Evolutionary conservation across 2,113 vertebrate genomes (phyloP).

Genomic region (Pachycephala philippinensis): DNA sequence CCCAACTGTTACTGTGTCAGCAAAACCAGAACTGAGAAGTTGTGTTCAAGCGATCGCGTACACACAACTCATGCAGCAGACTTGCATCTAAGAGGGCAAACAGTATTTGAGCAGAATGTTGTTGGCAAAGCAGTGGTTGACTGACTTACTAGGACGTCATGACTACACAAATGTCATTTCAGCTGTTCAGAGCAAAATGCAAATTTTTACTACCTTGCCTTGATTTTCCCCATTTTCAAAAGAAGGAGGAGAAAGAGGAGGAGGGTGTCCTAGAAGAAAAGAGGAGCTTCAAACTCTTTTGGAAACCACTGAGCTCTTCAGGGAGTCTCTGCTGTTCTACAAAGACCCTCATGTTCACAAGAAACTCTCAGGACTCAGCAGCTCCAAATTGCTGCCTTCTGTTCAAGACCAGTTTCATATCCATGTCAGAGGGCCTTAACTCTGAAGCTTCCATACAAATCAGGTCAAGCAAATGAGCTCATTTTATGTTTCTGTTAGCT

Average conservation of each 20-base stretch:
- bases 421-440: background rate
- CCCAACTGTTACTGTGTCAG: rapidly evolving
- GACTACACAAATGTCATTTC: background rate
- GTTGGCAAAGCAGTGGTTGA: background rate
- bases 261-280: background rate
- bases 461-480: background rate
- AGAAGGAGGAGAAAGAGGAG: background rate
- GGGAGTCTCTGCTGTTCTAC: background rate
- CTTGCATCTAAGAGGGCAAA: background rate
- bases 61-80: background rate
- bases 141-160: background rate
- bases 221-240: background rate
- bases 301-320: background rate
- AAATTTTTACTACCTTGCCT: background rate
- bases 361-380: background rate
- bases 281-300: background rate
- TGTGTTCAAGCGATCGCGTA: rapidly evolving
- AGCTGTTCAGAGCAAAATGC: background rate
- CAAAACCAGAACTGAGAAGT: background rate
- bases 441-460: background rate
- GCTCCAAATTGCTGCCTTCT: background rate
- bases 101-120: background rate
- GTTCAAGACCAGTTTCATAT: background rate
- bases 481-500: background rate
- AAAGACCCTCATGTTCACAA: background rate